phyloP scores from a whole-genome alignment of 2,113 vertebrate species.

The Sprattus sprattus region DNA sequence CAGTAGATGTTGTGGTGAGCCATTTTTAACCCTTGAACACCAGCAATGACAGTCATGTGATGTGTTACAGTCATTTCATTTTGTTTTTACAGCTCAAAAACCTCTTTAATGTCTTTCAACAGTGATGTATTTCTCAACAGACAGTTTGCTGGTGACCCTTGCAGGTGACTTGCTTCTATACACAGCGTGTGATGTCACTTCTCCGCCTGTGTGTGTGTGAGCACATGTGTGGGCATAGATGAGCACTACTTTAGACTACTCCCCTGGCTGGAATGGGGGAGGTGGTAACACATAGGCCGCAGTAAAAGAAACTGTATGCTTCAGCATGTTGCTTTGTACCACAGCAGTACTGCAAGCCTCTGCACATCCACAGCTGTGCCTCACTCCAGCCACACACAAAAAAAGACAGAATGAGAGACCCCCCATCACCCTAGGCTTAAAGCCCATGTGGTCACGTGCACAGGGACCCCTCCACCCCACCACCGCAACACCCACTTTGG shows the following conservation, averaged over 20 bases:
- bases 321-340: slow-evolving; percentile 73
- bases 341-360: slow-evolving; percentile 63
- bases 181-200: neutral
- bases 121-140: neutral
- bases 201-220: neutral
- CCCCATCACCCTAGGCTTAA: slow-evolving; percentile 2
- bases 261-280: too few species aligned
- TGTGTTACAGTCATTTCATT: too few species aligned
- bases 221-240: neutral
- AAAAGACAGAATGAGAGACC: slow-evolving; percentile 33
- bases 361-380: slow-evolving; percentile 68
- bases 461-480: neutral
- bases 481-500: neutral
- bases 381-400: slow-evolving; percentile 49
- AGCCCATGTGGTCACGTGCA: neutral
- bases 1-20: too few species aligned
- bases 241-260: too few species aligned
- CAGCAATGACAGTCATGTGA: too few species aligned
- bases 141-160: neutral
- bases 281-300: slow-evolving; percentile 32
- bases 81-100: too few species aligned
- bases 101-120: neutral
- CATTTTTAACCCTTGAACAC: too few species aligned
- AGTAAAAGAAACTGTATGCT: slow-evolving; percentile 64
- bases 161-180: neutral